phyloP scores from a whole-genome alignment of 2,888 invertebrate genomes.

The Melanostoma scalare region DNA sequence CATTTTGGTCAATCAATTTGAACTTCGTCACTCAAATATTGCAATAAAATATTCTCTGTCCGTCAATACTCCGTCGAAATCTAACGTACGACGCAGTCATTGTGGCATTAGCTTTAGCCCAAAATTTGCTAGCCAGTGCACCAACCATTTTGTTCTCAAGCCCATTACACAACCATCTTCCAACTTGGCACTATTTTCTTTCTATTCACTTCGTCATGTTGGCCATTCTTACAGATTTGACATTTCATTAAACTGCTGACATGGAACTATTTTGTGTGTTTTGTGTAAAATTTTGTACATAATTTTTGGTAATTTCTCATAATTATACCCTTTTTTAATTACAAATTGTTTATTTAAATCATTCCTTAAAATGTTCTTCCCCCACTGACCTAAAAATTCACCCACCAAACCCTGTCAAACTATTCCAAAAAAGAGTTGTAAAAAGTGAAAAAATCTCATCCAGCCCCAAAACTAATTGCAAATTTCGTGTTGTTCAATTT shows the following conservation, averaged over 20 bases:
- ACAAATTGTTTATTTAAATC: not conserved
- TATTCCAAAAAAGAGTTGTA: slow-evolving; percentile 1
- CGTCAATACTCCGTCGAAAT: too few species aligned
- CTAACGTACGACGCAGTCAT: too few species aligned
- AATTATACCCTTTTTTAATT: not conserved
- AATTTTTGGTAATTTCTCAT: slow-evolving; percentile 74
- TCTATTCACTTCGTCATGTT: slow-evolving; percentile 41
- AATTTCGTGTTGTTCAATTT: not conserved
- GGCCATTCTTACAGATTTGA: slow-evolving; percentile 64
- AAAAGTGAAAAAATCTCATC: slow-evolving; percentile 20
- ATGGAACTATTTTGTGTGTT: slow-evolving; percentile 76
- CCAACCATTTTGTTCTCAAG: not conserved
- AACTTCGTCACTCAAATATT: too few species aligned
- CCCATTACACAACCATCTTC: slow-evolving; percentile 25
- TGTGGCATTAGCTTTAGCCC: too few species aligned
- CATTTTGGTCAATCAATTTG: too few species aligned
- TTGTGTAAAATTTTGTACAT: slow-evolving; percentile 76
- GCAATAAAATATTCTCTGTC: too few species aligned
- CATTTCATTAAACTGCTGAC: slow-evolving; percentile 75
- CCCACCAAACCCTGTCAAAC: not conserved
- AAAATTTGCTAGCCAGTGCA: not conserved
- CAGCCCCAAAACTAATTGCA: slow-evolving; percentile 3
- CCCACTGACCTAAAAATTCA: slow-evolving; percentile 16
- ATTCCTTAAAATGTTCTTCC: not conserved
- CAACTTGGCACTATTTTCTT: slow-evolving; percentile 50